These are phyloP conservation scores for Samia ricini DNA, from an alignment of 1,140 invertebrate species.

Conservation along the genomic window DNA sequence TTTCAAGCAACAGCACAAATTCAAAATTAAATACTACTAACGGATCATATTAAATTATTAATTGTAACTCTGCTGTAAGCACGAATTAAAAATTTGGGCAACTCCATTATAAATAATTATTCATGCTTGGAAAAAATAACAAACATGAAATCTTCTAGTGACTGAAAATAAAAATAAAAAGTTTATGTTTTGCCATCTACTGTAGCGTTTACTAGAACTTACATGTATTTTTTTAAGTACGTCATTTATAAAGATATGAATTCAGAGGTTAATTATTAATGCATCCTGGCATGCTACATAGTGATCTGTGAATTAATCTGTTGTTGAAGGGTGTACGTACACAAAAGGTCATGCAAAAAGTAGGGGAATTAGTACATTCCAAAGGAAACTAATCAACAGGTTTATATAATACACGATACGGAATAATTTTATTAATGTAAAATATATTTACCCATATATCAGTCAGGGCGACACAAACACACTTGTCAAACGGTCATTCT, in stretches of 20 bases:
- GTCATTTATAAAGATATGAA: not conserved
- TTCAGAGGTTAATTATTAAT: constrained; percentile 11
- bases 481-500: constrained; percentile 62
- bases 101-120: constrained; percentile 23
- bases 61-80: constrained; percentile 15
- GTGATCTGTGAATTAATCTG: constrained; percentile 39
- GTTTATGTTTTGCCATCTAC: not conserved
- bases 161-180: not conserved
- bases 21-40: not conserved
- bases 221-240: not conserved
- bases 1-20: constrained; percentile 41
- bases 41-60: not conserved
- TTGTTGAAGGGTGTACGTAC: constrained; percentile 53
- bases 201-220: not conserved
- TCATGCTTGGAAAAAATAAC: constrained; percentile 31
- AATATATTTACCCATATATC: constrained; percentile 73
- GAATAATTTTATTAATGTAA: constrained; percentile 61
- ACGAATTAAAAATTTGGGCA: constrained; percentile 17
- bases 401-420: constrained; percentile 48
- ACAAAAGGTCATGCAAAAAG: constrained; percentile 62
- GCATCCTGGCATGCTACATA: constrained; percentile 57
- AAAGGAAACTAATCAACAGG: constrained; percentile 64
- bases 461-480: constrained; percentile 71
- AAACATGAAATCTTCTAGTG: not conserved
- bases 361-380: constrained; percentile 68